Conservation (phyloP, 2,113 vertebrate genomes). For the Tetrao urogallus region DNA sequence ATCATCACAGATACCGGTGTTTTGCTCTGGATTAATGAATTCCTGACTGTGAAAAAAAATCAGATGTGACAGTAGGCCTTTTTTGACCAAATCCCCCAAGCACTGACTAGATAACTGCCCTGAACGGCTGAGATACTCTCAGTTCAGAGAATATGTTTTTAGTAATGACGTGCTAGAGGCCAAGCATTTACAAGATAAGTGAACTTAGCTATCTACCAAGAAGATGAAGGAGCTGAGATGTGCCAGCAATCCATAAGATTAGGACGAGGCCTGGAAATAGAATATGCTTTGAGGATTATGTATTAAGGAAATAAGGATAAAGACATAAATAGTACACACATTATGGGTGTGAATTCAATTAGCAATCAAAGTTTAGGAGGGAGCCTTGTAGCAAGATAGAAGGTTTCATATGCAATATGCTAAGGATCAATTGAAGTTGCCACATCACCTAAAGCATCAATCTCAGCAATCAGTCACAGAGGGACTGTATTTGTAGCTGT, state of each 20-base stretch:
- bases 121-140: not conserved
- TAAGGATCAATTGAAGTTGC: not conserved
- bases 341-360: not conserved
- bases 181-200: not conserved
- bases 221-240: not conserved
- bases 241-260: not conserved
- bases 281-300: not conserved
- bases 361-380: not conserved
- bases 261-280: not conserved
- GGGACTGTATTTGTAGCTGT: not conserved
- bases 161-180: not conserved
- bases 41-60: not conserved
- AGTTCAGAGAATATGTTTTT: not conserved
- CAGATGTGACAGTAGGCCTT: not conserved
- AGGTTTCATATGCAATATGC: not conserved
- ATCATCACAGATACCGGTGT: not conserved
- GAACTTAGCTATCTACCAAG: not conserved
- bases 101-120: not conserved
- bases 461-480: not conserved
- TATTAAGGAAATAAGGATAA: not conserved
- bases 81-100: not conserved
- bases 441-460: not conserved
- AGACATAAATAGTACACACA: not conserved
- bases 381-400: not conserved
- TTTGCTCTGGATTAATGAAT: slow-evolving; percentile 8